Evolutionary conservation across 2,797 vertebrate species (phyloP).

Genomic region (Pogoniulus pusillus): DNA sequence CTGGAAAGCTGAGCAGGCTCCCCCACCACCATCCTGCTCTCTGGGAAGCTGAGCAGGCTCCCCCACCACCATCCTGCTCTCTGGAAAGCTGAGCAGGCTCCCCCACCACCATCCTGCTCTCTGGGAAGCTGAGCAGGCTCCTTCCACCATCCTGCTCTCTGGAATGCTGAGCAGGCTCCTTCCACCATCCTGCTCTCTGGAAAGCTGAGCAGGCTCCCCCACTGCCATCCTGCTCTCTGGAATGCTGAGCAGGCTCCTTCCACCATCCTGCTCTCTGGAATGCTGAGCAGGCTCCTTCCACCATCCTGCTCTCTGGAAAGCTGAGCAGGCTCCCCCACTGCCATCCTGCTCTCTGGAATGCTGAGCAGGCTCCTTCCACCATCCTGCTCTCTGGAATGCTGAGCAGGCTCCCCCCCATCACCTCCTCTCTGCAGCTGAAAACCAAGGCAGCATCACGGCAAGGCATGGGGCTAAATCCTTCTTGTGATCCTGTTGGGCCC

Average conservation of each 20-base stretch:
- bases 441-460: background rate
- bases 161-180: too few relatives aligned
- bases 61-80: background rate
- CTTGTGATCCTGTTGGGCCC: constrained; percentile 57
- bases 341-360: background rate
- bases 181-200: background rate
- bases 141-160: too few relatives aligned
- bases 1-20: rapidly evolving
- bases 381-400: background rate
- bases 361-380: background rate
- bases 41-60: too few relatives aligned
- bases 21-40: too few relatives aligned
- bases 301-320: too few relatives aligned
- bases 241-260: background rate
- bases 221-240: background rate
- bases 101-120: background rate
- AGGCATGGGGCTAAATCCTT: background rate
- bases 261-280: too few relatives aligned
- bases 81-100: rapidly evolving
- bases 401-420: background rate
- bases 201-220: background rate
- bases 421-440: background rate
- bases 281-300: too few relatives aligned
- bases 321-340: background rate
- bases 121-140: rapidly evolving